Percentiles rank a stretch among this genome's conserved stretches.
These are phyloP conservation scores for Falco concolor DNA, from an alignment of 2,797 vertebrate genomes.

Conservation along the genomic window DNA sequence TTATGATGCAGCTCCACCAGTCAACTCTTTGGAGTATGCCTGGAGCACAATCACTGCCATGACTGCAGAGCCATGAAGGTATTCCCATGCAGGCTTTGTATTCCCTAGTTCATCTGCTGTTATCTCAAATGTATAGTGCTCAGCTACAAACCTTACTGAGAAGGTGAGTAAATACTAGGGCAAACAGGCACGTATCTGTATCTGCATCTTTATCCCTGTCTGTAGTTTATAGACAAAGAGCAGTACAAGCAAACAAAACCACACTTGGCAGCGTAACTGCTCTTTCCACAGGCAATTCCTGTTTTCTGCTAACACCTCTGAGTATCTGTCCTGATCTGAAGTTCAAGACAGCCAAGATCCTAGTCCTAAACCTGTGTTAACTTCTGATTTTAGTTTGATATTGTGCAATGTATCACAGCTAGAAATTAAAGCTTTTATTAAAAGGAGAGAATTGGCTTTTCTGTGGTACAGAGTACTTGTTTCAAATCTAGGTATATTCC, in stretches of 20 bases:
- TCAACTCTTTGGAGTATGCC: background rate
- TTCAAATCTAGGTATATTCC: background rate
- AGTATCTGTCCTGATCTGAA: background rate
- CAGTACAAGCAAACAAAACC: background rate
- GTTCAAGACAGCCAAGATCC: background rate
- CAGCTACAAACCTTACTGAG: background rate
- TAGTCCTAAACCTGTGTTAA: background rate
- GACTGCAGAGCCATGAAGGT: background rate
- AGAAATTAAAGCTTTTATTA: background rate
- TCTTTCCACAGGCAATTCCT: background rate
- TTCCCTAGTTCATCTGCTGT: background rate
- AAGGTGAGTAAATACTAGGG: background rate
- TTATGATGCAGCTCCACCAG: background rate
- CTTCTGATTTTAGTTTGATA: background rate
- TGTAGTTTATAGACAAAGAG: background rate
- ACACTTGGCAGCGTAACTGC: background rate
- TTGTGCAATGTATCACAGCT: fast-evolving
- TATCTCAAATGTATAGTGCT: background rate
- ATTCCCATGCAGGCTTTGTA: background rate
- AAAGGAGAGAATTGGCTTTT: background rate
- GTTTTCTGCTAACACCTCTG: background rate
- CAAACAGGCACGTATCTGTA: background rate
- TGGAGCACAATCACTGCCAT: background rate
- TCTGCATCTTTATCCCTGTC: background rate
- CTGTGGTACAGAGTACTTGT: background rate